A percentile compares a stretch with the other conserved stretches of the same genome.
phyloP scores from a whole-genome alignment of 2,888 invertebrate genomes.

The Schrankia costaestrigalis region DNA sequence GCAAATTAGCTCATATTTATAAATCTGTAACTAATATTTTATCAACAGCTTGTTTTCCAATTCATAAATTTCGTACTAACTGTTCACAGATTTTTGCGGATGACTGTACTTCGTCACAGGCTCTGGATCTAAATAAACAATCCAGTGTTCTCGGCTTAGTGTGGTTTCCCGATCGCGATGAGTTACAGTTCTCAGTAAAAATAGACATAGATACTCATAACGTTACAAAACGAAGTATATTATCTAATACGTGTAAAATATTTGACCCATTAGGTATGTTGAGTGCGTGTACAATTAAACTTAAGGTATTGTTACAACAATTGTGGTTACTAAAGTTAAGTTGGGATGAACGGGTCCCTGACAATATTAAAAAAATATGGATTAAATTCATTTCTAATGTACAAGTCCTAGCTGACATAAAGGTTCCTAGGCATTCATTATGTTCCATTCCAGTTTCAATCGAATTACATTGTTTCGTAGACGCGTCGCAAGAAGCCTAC shows the following conservation, averaged over 20 bases:
- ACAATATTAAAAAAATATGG: background rate
- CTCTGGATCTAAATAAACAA: background rate
- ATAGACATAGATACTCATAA: no score
- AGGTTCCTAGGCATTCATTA: no score
- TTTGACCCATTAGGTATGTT: slow-evolving; percentile 6
- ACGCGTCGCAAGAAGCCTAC: no score
- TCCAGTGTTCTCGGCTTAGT: background rate
- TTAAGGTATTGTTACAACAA: slow-evolving; percentile 5
- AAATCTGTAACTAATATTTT: background rate
- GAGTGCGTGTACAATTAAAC: slow-evolving; percentile 1
- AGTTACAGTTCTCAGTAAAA: background rate
- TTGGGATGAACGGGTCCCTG: no score
- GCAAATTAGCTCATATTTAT: no score
- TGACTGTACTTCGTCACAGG: no score
- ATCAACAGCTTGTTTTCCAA: background rate
- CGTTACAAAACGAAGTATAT: no score
- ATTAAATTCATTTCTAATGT: background rate
- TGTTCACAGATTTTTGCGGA: background rate
- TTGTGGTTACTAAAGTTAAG: slow-evolving; percentile 3
- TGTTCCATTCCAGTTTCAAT: no score
- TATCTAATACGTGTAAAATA: no score
- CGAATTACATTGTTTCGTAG: no score
- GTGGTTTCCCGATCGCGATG: background rate
- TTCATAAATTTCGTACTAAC: background rate
- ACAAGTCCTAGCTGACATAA: background rate